Base-by-base conservation (phyloP, 64 coral and sea anemone species). In the Stichodactyla helianthus region DNA sequence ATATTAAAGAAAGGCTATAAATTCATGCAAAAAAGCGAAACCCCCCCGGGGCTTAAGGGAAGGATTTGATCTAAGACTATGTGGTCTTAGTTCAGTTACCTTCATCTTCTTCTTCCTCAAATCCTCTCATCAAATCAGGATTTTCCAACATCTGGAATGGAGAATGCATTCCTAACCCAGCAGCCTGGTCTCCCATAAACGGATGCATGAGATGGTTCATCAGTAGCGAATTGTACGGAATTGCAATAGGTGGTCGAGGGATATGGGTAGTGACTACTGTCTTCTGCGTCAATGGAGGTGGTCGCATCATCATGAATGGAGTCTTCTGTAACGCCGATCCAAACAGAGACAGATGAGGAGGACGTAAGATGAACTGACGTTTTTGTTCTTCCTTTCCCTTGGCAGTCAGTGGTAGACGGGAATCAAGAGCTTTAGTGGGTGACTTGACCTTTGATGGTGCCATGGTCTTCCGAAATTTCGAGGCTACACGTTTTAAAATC, bases 231-330 rank as follows among this genome's bases (percentile, higher is more conserved):
- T 94, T 95, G 60, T 95, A 99, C 4, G 97, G 97, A 22, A 99
- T 77, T 1, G 91, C 83, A 55, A 99, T 56, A 25, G 97, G 97
- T 4, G 97, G 93, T 19, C 97, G 76, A 14, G 97, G 97, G 60
- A 99, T 99, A 82, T 94, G 93, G 18, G 97, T 99, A 19, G 97
- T 99, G 1, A 99, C 97, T 10, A 99, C 93, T 0, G 97, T 99
- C 89, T 91, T 90, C 83, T 99, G 97, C 19, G 97, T 99, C 93
- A 99, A 91, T 2, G 97, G 97, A 6, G 93, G 91, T 8, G 97
- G 97, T 77, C 91, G 86, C 88, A 99, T 99, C 52, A 94, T 91
- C 90, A 99, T 95, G 44, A 92, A 95, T 5, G 97, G 93, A 64
- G 86, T 22, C 23, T 79, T 71, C 14, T 90, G 82, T 12, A 88